Evolutionary conservation across 2,888 invertebrate species (phyloP), one percentile per base, ranked within the genome.

Genomic region (Saturnia japonica): DNA sequence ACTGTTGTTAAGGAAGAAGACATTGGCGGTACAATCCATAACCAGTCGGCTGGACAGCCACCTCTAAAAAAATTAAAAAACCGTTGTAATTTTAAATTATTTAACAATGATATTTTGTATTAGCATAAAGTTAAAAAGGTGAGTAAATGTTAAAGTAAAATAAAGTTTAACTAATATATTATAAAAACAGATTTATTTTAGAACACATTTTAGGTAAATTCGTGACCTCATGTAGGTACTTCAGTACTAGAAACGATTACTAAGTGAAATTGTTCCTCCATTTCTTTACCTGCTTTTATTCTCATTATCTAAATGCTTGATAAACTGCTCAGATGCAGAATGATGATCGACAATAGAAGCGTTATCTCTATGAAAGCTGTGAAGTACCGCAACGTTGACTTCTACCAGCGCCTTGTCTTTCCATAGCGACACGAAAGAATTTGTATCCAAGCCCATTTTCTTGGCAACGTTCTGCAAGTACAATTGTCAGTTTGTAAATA

Each of bases 301-400:
- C 86, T 99, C 99, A 83, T 97, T 98, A 80, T 98, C 98, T 85
- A 98, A 95, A 91, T 98, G 98, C 85, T 98, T 98, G 96, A 99
- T 98, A 88, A 99, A 99, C 74, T 98, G 97, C 85, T 99, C 99
- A 0, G 98, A 97, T 0, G 99, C 99, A 0, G 98, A 97, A 84
- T 99, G 99, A 87, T 99, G 98, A 91, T 99, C 99, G 6, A 98
- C 98, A 76, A 99, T 98, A 0, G 99, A 98, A 3, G 97, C 97
- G 77, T 97, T 97, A 77, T 96, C 96, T 80, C 95, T 95, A 91
- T 98, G 96, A 79, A 96, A 99, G 82, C 98, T 99, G 86, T 98
- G 96, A 34, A 99, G 90, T 2, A 99, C 99, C 0, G 99, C 98
- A 60, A 98, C 93, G 85, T 99, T 99, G 28, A 97, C 95, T 94